phyloP scores from a whole-genome alignment of 2,797 vertebrate genomes.

The Hemibagrus guttatus region DNA sequence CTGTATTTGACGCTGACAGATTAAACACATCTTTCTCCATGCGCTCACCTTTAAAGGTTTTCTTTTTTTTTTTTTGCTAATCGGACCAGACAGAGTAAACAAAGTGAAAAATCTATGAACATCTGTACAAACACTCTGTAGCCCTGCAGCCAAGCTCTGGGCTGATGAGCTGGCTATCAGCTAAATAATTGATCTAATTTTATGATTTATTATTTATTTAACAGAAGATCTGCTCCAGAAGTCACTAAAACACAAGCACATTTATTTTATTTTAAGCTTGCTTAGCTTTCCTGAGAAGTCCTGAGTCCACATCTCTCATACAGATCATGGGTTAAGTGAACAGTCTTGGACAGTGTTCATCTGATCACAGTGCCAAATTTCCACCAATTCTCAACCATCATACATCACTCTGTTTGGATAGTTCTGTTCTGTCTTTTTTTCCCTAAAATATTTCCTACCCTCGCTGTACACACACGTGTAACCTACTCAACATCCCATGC shows the following conservation, averaged over 20 bases:
- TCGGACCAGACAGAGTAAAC: neutral
- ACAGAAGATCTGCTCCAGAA: neutral
- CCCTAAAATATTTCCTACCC: neutral
- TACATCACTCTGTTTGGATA: neutral
- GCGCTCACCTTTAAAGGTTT: neutral
- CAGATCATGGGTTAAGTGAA: neutral
- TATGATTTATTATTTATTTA: neutral
- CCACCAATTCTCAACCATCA: neutral
- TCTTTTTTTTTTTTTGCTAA: neutral
- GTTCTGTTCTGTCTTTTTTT: neutral
- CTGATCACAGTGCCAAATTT: neutral
- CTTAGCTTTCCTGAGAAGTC: neutral
- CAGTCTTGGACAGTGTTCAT: neutral
- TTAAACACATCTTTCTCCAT: neutral
- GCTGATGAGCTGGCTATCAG: neutral
- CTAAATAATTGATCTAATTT: neutral
- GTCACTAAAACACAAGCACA: neutral
- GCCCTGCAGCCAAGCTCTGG: neutral
- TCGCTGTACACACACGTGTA: neutral
- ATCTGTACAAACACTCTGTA: neutral
- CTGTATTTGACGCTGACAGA: neutral
- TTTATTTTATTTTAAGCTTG: neutral
- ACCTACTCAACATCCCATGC: neutral
- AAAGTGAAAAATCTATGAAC: neutral
- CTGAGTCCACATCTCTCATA: neutral